Base-by-base conservation (phyloP, 2,888 invertebrate species). In the Ceraclea dissimilis region DNA sequence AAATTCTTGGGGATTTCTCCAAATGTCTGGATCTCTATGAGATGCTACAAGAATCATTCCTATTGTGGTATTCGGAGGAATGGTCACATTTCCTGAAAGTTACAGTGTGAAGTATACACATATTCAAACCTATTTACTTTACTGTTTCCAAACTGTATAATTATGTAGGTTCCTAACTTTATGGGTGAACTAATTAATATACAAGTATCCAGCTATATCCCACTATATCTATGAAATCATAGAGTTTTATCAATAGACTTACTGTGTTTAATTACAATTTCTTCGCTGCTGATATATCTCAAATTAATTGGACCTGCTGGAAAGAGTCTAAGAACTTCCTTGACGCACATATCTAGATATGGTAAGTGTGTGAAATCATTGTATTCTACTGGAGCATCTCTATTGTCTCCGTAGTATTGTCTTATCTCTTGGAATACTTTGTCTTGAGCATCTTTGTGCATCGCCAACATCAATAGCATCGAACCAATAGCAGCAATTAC, bases 311-410 rank as follows among this genome's bases (percentile, higher is more conserved):
- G 39, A 4, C 8, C 39, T 4, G 13, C 16, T 13, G 57, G 57
- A 18, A 52, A 57, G n/a, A 57, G 5, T 39, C 57, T 33, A 17
- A 52, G 10, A 2, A 52, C 49, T 31, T 57, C 57, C 18, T 49
- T 57, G 21, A 34, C 21, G 19, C 52, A 57, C 21, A 20, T 16
- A 17, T 57, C 34, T n/a, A 57, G 44, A 52, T 57, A 57, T 21
- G 19, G 10, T 1, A 57, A 16, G 10, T 16, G 33, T 20, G 31
- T 20, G 1, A 57, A 17, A 20, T 57, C 26, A 4, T 53, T 46
- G 1, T 20, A 4, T 13, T 4, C 2, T 11, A 57, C 53, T 5
- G 33, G 20, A 4, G 16, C 34, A n/a, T 20, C 16, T 39, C 10
- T 44, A 13, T 52, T 19, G 1, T 31, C 44, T 26, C 39, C 39